Percentiles rank a stretch among this genome's conserved stretches.
Conservation (phyloP, 2,888 invertebrate genomes). For the Ypsolopha sequella region DNA sequence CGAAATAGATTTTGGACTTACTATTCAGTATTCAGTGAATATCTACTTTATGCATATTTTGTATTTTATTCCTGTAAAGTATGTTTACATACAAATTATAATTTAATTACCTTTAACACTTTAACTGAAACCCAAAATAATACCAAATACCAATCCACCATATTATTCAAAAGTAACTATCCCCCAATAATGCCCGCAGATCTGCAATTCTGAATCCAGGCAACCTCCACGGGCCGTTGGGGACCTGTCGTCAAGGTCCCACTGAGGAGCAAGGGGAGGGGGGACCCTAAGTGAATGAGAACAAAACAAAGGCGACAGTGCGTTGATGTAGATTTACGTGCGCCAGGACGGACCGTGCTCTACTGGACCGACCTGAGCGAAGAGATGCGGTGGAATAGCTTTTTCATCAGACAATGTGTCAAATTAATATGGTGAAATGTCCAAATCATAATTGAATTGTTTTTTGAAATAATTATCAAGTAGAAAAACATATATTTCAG, state of each 20-base stretch:
- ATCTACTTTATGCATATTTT: too few relatives aligned
- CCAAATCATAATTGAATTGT: too few relatives aligned
- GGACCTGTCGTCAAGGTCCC: background rate
- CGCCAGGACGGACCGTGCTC: slow-evolving; percentile 48
- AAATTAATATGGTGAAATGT: too few relatives aligned
- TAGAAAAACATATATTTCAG: too few relatives aligned
- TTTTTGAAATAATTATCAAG: too few relatives aligned
- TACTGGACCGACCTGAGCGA: slow-evolving; percentile 41
- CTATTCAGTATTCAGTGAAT: background rate
- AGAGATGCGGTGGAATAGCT: slow-evolving; percentile 21
- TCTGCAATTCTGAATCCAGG: background rate
- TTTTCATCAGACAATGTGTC: background rate
- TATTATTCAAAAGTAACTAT: too few relatives aligned
- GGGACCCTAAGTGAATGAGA: slow-evolving; percentile 38
- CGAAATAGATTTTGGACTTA: background rate
- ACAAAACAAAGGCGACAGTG: slow-evolving; percentile 55
- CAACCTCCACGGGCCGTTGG: background rate
- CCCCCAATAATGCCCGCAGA: too few relatives aligned
- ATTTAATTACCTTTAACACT: too few relatives aligned
- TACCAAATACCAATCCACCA: too few relatives aligned
- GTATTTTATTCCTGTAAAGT: too few relatives aligned
- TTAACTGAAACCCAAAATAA: too few relatives aligned
- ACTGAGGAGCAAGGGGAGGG: slow-evolving; percentile 10
- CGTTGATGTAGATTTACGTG: slow-evolving; percentile 64
- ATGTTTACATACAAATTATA: too few relatives aligned